A percentile compares a stretch with the other conserved stretches of the same genome.
Conservation (phyloP, 2,888 invertebrate genomes). For the Cryptus viduatorius region DNA sequence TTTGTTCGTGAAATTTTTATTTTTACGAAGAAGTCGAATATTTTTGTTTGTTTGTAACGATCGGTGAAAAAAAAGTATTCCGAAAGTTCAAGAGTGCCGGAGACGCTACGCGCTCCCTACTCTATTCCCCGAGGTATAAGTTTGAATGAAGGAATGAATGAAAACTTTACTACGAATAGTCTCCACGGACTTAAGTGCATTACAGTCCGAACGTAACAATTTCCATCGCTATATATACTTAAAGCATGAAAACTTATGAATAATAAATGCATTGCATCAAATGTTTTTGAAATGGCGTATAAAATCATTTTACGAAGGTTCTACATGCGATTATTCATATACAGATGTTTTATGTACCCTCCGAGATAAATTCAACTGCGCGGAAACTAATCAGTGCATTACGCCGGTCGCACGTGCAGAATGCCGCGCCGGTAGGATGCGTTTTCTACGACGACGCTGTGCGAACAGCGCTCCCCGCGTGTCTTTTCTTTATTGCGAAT, state of each 20-base stretch:
- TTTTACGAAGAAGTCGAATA: too few relatives aligned
- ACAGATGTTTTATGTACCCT: not conserved
- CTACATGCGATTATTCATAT: not conserved
- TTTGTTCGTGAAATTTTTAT: too few relatives aligned
- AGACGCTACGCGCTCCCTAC: conserved; percentile 3
- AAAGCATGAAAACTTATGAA: conserved; percentile 31
- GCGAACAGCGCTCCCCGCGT: not conserved
- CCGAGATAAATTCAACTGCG: conserved; percentile 23
- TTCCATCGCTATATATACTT: not conserved
- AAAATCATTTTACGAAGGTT: not conserved
- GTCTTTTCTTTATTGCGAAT: too few relatives aligned
- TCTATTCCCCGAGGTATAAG: not conserved
- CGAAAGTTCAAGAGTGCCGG: not conserved
- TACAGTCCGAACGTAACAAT: conserved; percentile 13
- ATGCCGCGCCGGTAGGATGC: conserved; percentile 16
- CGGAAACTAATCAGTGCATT: conserved; percentile 61
- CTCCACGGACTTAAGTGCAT: not conserved
- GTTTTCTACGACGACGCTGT: conserved; percentile 12
- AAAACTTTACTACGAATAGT: conserved; percentile 20
- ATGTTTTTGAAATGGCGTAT: conserved; percentile 6
- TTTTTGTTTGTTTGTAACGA: too few relatives aligned
- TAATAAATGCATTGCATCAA: conserved; percentile 23
- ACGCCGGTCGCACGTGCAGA: conserved; percentile 51
- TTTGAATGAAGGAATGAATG: conserved; percentile 36
- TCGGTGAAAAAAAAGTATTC: not conserved